Conservation (phyloP, 2,888 invertebrate species). For the Matsumyia berberina region DNA sequence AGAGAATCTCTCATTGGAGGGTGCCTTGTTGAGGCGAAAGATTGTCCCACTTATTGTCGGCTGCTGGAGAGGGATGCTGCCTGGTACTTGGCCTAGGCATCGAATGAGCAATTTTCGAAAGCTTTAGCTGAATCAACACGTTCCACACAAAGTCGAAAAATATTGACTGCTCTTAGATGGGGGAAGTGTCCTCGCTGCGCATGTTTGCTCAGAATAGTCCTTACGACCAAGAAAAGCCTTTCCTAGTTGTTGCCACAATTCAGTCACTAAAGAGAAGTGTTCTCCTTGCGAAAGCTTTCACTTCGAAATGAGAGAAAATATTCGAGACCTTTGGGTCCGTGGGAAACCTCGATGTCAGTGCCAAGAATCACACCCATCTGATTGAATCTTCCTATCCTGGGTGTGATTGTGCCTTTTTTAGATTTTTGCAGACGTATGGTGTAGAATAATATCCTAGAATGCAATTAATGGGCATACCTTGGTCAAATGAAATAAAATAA, state of each 20-base stretch:
- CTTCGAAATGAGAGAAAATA: conserved; percentile 17
- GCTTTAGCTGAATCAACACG: conserved; percentile 69
- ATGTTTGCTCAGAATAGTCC: conserved; percentile 11
- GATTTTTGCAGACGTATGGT: conserved; percentile 3
- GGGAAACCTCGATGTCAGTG: conserved; percentile 49
- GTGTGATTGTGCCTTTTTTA: conserved; percentile 20
- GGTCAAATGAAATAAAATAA: conserved; percentile 6
- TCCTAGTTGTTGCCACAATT: neutral
- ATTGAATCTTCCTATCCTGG: conserved; percentile 48
- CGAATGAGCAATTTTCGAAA: conserved; percentile 54
- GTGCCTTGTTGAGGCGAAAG: conserved; percentile 53
- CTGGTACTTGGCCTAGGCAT: conserved; percentile 67
- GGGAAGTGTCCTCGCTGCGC: neutral
- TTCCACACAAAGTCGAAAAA: conserved; percentile 53
- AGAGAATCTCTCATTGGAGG: conserved; percentile 63
- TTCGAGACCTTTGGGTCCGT: conserved; percentile 12
- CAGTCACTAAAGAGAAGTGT: neutral
- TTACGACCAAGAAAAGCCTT: neutral
- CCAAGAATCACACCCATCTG: conserved; percentile 72
- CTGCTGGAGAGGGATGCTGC: conserved; percentile 64
- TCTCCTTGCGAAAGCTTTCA: conserved; percentile 21
- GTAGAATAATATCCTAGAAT: conserved; percentile 4
- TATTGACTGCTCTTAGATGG: conserved; percentile 24
- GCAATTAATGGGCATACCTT: conserved; percentile 26
- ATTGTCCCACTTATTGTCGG: conserved; percentile 68